Base-by-base conservation (phyloP, 2,888 invertebrate genomes). In the Aproaerema taeniolella region DNA sequence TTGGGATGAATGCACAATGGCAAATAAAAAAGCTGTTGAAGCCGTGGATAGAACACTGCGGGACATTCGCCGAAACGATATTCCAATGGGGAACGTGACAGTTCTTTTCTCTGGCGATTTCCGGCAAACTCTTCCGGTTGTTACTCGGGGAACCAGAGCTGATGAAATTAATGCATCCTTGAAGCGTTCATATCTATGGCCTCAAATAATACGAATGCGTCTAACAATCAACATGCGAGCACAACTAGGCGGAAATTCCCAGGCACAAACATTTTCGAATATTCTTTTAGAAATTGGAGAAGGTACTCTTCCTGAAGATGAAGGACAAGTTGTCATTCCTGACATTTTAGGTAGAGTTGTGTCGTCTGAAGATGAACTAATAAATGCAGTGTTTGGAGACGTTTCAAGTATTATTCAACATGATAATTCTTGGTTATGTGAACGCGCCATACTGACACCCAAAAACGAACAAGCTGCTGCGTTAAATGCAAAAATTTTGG, bases 11-110 rank as follows among this genome's bases (percentile, higher is more conserved):
- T n/a, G n/a, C n/a, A n/a, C n/a, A 13, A 43, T 43, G 37, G 36
- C 42, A 24, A 24, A 42, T 31, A 31, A 38, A 41, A 38, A 44
- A 41, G 16, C 41, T 25, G 26, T 45, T 24, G 38, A 45, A 25
- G 40, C 42, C 25, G 35, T 45, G 24, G 25, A 42, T 36, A 31
- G 39, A 17, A 39, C 34, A 14, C 15, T 39, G 17, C 16, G 6
- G 15, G 26, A 39, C 10, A 38, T 39, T 10, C 28, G 34, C 2
- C 28, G 28, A 11, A 33, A 39, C 12, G 10, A 33, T 4, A 16
- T 7, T 5, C 17, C 25, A 9, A n/a, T n/a, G n/a, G n/a, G n/a
- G n/a, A n/a, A n/a, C n/a, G n/a, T n/a, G n/a, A n/a, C n/a, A n/a
- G n/a, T n/a, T n/a, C n/a, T n/a, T n/a, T n/a, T n/a, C n/a, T n/a